These are phyloP conservation scores for Mylabris phalerata DNA, from an alignment of 1,140 invertebrate genomes.

Conservation along the genomic window DNA sequence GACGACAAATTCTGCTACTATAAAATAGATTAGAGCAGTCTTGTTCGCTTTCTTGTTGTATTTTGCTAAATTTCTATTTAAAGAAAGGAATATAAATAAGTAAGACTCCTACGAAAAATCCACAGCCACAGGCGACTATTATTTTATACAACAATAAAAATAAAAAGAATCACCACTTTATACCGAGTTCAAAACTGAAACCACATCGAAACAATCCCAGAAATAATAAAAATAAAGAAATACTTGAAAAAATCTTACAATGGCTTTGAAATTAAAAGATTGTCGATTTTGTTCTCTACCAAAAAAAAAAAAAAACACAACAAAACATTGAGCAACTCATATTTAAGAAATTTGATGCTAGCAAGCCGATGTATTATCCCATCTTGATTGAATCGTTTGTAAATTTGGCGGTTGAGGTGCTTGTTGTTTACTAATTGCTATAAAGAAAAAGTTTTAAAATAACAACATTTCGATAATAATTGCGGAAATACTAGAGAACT, in stretches of 20 bases:
- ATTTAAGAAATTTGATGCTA: constrained; percentile 23
- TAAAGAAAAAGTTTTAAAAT: constrained; percentile 3
- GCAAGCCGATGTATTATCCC: constrained; percentile 29
- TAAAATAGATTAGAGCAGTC: constrained; percentile 1
- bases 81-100: constrained; percentile 6
- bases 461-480: neutral
- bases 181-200: no score
- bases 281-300: no score
- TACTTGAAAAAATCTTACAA: no score
- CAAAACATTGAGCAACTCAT: constrained; percentile 1
- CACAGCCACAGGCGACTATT: constrained; percentile 11
- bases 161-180: no score
- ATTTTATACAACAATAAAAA: no score
- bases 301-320: constrained; percentile 7
- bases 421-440: constrained; percentile 29
- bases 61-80: neutral
- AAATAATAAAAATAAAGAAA: no score
- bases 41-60: neutral
- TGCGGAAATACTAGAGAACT: constrained; percentile 1
- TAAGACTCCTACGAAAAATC: constrained; percentile 12
- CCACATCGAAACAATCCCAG: no score
- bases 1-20: no score
- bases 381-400: constrained; percentile 16
- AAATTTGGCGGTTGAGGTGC: constrained; percentile 26
- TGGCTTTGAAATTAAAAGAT: no score